phyloP scores from a whole-genome alignment of 2,888 invertebrate genomes.

The Mantis religiosa region DNA sequence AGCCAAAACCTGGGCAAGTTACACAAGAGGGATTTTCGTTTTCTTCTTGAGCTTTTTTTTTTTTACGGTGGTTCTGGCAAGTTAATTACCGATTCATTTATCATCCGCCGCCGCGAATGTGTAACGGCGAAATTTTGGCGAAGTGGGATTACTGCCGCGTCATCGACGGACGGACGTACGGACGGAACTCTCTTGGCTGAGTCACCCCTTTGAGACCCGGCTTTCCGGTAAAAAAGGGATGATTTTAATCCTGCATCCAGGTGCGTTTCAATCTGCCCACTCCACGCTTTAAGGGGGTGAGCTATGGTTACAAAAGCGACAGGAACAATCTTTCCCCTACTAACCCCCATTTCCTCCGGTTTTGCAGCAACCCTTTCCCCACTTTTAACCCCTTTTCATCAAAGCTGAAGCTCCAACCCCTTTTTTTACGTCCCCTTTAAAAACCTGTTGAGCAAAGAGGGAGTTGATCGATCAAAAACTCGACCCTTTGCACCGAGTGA shows the following conservation, averaged over 20 bases:
- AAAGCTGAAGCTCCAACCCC: constrained; percentile 10
- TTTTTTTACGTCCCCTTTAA: neutral
- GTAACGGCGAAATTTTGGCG: neutral
- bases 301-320: neutral
- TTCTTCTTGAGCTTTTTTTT: too few relatives aligned
- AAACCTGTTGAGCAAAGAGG: constrained; percentile 9
- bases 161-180: neutral
- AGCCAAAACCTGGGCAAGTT: too few relatives aligned
- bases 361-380: constrained; percentile 21
- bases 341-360: constrained; percentile 19
- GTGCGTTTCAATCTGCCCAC: neutral
- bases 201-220: neutral
- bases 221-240: neutral
- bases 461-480: neutral
- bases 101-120: neutral
- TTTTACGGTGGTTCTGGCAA: too few relatives aligned
- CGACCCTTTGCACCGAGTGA: neutral
- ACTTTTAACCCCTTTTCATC: constrained; percentile 18
- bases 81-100: neutral
- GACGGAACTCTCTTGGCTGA: neutral
- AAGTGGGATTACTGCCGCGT: neutral
- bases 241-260: neutral
- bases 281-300: too few relatives aligned
- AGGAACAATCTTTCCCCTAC: neutral
- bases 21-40: too few relatives aligned